These are phyloP conservation scores for Scaptomyza hsui DNA, from an alignment of 1,140 invertebrate genomes.

Conservation along the genomic window DNA sequence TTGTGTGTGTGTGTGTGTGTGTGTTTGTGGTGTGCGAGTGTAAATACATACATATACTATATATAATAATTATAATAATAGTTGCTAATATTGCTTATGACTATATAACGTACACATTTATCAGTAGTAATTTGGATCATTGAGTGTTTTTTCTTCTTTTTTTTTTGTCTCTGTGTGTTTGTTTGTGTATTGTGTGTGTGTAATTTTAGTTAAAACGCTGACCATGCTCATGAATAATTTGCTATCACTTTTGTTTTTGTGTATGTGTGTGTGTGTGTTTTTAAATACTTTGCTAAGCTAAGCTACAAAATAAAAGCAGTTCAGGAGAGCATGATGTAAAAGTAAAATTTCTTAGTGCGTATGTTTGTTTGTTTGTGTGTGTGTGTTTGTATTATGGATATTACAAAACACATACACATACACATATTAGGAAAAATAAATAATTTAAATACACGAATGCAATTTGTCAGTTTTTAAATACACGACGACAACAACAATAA, in stretches of 20 bases:
- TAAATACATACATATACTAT: slow-evolving; percentile 25
- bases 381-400: slow-evolving; percentile 5
- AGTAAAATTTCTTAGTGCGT: slow-evolving; percentile 6
- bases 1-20: slow-evolving; percentile 23
- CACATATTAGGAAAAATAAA: slow-evolving; percentile 28
- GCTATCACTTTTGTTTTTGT: slow-evolving; percentile 65
- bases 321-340: slow-evolving; percentile 14
- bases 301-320: slow-evolving; percentile 26
- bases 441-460: slow-evolving; percentile 4
- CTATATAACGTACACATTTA: slow-evolving; percentile 78
- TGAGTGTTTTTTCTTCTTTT: slow-evolving; percentile 36
- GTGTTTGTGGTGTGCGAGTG: slow-evolving; percentile 1
- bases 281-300: slow-evolving; percentile 39
- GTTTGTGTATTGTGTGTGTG: slow-evolving; percentile 19
- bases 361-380: background rate
- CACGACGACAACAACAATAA: slow-evolving; percentile 6
- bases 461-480: too few species aligned
- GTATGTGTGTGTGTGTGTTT: slow-evolving; percentile 10
- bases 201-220: slow-evolving; percentile 62
- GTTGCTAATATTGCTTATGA: slow-evolving; percentile 80
- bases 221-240: slow-evolving; percentile 61
- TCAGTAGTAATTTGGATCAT: slow-evolving; percentile 74
- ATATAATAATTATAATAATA: slow-evolving; percentile 50
- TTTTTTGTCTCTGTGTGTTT: slow-evolving; percentile 13
- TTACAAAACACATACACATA: slow-evolving; percentile 24